phyloP scores from a whole-genome alignment of 2,797 vertebrate genomes.

The Erethizon dorsatum region DNA sequence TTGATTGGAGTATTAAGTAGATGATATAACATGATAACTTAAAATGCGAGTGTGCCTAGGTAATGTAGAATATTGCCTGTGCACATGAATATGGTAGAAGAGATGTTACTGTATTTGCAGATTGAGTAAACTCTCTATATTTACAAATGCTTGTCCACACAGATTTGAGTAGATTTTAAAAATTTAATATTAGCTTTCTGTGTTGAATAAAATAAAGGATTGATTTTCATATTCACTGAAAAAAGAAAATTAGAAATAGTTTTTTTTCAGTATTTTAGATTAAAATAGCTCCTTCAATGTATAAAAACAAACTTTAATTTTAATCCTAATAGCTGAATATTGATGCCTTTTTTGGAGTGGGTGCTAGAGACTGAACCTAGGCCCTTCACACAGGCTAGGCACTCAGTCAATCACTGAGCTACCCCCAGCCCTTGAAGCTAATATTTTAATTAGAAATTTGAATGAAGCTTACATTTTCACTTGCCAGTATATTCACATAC shows the following conservation, averaged over 20 bases:
- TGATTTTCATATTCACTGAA: slow-evolving; percentile 13
- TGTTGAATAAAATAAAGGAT: slow-evolving; percentile 51
- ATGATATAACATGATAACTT: slow-evolving; percentile 76
- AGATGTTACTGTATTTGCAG: slow-evolving; percentile 60
- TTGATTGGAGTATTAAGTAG: slow-evolving; percentile 75
- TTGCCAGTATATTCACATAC: background rate
- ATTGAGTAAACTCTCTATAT: slow-evolving; percentile 27
- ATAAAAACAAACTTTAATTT: slow-evolving; percentile 53
- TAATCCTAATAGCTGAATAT: slow-evolving; percentile 15
- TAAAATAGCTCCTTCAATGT: slow-evolving; percentile 60
- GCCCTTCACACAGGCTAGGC: background rate
- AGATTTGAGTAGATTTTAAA: slow-evolving; percentile 70
- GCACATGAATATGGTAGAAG: background rate
- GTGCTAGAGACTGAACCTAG: background rate
- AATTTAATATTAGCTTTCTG: slow-evolving; percentile 1
- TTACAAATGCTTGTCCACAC: slow-evolving; percentile 1
- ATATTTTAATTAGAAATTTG: slow-evolving; percentile 62
- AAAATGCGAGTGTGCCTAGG: slow-evolving; percentile 41
- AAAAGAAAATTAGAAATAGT: slow-evolving; percentile 51
- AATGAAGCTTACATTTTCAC: slow-evolving; percentile 23
- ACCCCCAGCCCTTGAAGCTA: background rate
- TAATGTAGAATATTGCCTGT: slow-evolving; percentile 21
- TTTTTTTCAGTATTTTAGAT: slow-evolving; percentile 64
- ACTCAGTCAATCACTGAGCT: background rate
- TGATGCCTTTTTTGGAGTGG: background rate